Conservation (phyloP, 2,797 vertebrate species). For the Sebastes matsubarae region DNA sequence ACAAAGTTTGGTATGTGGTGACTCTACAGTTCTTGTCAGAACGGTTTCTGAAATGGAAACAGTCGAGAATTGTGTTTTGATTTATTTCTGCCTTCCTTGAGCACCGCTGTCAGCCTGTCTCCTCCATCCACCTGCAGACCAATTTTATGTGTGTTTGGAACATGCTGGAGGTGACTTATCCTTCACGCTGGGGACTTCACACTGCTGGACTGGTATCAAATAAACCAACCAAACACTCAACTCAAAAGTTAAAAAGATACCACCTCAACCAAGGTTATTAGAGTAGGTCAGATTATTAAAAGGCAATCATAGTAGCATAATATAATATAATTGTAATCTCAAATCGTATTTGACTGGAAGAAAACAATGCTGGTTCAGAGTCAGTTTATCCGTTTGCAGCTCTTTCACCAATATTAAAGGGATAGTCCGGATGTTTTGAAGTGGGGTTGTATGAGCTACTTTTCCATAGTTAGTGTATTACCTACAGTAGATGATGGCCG, state of each 20-base stretch:
- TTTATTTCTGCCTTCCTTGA: constrained; percentile 9
- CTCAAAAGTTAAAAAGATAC: neutral
- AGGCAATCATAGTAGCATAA: neutral
- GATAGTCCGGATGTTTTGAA: neutral
- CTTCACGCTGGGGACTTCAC: neutral
- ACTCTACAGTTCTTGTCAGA: constrained; percentile 2
- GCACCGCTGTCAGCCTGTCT: constrained; percentile 13
- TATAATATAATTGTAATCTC: neutral
- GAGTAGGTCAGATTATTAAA: neutral
- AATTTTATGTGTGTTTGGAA: constrained; percentile 16
- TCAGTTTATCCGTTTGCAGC: neutral
- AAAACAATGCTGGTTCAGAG: neutral
- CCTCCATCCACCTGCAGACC: constrained; percentile 20
- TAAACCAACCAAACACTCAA: neutral
- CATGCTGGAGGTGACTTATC: constrained; percentile 35
- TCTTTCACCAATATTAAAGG: neutral
- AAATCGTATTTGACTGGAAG: neutral
- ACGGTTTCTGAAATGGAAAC: constrained; percentile 7
- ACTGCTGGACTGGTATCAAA: constrained; percentile 17
- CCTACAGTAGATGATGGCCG: too few species aligned
- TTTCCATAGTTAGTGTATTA: too few species aligned
- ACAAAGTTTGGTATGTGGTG: neutral
- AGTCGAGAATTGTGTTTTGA: neutral
- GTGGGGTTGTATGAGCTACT: too few species aligned
- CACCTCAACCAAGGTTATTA: neutral